Evolutionary conservation across 23 tunicate genomes (phyloP).

Genomic region (Oikopleura vanhoeffeni): DNA sequence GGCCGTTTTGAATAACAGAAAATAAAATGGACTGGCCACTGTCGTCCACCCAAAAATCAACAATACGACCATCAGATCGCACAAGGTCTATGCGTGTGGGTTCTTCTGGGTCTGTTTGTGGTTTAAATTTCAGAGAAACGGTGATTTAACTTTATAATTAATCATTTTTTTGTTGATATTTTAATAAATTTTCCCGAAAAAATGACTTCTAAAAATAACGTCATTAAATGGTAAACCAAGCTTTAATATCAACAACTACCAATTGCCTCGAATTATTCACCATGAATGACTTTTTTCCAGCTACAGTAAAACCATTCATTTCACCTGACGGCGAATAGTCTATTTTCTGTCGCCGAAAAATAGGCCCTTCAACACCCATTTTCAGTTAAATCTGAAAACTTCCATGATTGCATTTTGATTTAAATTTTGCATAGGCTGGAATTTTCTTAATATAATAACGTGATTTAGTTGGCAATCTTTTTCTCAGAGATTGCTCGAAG

Average conservation of each 20-base stretch:
- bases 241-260: neutral
- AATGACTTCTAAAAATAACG: neutral
- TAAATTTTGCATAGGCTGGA: too few species aligned
- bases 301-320: neutral
- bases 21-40: neutral
- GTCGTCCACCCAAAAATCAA: neutral
- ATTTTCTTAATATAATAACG: too few species aligned
- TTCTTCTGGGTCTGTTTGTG: neutral
- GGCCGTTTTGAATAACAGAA: neutral
- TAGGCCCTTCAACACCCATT: constrained; percentile 14
- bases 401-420: too few species aligned
- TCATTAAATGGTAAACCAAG: neutral
- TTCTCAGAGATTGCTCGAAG: too few species aligned
- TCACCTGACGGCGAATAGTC: neutral
- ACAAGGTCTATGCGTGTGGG: neutral
- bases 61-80: neutral
- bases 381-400: too few species aligned
- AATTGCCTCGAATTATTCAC: neutral
- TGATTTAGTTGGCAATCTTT: too few species aligned
- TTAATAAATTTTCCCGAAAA: too few species aligned
- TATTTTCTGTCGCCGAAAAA: neutral
- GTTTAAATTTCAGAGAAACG: neutral
- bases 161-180: too few species aligned
- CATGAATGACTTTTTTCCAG: neutral
- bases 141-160: too few species aligned